Evolutionary conservation across 2,888 invertebrate species (phyloP).

Genomic region (Spicauda simplicius): DNA sequence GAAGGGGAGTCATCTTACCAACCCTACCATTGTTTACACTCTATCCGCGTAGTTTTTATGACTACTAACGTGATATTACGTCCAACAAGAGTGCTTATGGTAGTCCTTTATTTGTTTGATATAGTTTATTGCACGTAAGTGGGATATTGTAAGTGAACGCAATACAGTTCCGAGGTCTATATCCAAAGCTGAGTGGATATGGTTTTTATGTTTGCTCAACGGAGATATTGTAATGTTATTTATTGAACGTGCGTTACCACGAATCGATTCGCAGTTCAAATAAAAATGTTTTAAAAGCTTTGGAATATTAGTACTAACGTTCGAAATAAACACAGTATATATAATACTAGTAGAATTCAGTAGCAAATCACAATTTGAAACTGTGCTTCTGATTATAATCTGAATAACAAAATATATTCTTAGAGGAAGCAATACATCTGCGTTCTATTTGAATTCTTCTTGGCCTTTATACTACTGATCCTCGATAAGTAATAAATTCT

Average conservation of each 20-base stretch:
- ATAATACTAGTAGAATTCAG: too few species aligned
- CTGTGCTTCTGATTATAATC: too few species aligned
- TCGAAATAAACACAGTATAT: too few species aligned
- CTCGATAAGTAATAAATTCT: too few species aligned
- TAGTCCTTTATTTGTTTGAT: constrained; percentile 72
- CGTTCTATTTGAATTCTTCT: too few species aligned
- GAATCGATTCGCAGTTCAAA: not conserved
- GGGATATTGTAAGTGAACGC: constrained; percentile 59
- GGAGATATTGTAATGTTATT: not conserved
- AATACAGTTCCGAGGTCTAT: constrained; percentile 46
- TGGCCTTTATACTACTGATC: too few species aligned
- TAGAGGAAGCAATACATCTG: too few species aligned
- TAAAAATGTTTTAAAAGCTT: too few species aligned
- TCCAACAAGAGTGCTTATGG: constrained; percentile 65
- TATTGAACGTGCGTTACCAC: not conserved
- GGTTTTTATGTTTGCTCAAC: constrained; percentile 2
- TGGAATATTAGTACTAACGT: too few species aligned
- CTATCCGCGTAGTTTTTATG: constrained; percentile 76
- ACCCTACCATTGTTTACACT: constrained; percentile 78
- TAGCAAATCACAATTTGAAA: too few species aligned
- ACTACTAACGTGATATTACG: constrained; percentile 73
- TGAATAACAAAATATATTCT: too few species aligned
- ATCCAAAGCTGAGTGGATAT: not conserved
- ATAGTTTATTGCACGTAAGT: constrained; percentile 69
- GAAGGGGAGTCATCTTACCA: constrained; percentile 52